Evolutionary conservation across 2,888 invertebrate species (phyloP).

Genomic region (Dryobotodes eremita): DNA sequence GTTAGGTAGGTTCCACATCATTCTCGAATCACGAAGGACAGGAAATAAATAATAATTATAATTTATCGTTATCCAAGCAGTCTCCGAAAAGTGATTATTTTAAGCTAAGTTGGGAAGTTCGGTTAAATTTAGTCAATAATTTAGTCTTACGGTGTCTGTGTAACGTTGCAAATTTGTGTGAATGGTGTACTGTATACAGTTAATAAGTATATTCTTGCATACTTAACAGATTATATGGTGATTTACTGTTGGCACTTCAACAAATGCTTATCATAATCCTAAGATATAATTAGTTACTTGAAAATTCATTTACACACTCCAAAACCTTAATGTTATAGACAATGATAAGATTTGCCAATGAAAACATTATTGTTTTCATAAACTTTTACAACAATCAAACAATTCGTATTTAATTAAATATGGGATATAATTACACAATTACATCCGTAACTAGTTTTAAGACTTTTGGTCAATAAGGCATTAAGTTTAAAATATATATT

Average conservation of each 20-base stretch:
- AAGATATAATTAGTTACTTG: conserved; percentile 77
- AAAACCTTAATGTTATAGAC: conserved; percentile 81
- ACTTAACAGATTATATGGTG: conserved; percentile 55
- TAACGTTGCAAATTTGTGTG: conserved; percentile 51
- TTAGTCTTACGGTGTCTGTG: conserved; percentile 44
- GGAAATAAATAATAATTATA: conserved; percentile 29
- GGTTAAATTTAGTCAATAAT: conserved; percentile 27
- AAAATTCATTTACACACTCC: conserved; percentile 74
- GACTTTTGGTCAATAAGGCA: conserved; percentile 91
- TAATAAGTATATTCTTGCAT: conserved; percentile 40
- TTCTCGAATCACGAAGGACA: conserved; percentile 29
- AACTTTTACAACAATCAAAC: conserved; percentile 89
- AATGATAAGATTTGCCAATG: conserved; percentile 85
- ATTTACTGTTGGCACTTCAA: conserved; percentile 73
- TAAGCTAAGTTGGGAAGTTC: conserved; percentile 22
- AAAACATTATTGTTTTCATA: conserved; percentile 83
- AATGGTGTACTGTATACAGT: conserved; percentile 50
- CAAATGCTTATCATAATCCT: conserved; percentile 68
- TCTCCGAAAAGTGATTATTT: conserved; percentile 48
- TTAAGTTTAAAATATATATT: conserved; percentile 90
- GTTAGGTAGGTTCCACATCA: conserved; percentile 44
- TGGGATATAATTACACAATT: conserved; percentile 84
- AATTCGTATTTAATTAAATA: conserved; percentile 83
- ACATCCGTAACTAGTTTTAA: conserved; percentile 90
- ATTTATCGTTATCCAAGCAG: conserved; percentile 42